Evolutionary conservation across 2,113 vertebrate genomes (phyloP), one percentile per base, ranked within the genome.

Genomic region (Drymodes brunneopygia): DNA sequence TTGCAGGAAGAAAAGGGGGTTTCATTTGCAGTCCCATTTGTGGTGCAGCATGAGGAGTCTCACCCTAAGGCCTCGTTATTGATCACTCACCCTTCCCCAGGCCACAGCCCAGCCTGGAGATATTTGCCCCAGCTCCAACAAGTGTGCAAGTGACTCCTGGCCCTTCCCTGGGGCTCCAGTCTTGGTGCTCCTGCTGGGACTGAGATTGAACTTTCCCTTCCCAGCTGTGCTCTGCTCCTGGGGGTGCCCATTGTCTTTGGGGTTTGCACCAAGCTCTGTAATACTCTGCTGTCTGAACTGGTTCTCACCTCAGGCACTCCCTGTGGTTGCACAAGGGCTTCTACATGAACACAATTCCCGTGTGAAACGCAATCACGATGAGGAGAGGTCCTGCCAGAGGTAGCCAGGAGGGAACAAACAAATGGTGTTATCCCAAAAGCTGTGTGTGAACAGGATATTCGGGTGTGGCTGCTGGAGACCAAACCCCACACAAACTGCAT

Each of bases 1-100:
- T 28, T 13, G 50, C 11, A 11, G 31, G 7, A 51, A 10, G 12
- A 75, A 44, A 40, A 56, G 19, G 16, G 11, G 58, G 48, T 75
- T 77, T 10, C 6, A 13, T 53, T 28, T 79, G 28, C 24, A 51
- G 9, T 61, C 4, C n/a, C 31, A 4, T 25, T 72, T 51, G 24
- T 25, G 42, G 19, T 45, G 47, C 72, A 87, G 75, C 0, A 0
- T 31, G 38, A 51, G 64, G 15, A 31, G 20, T 9, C 27, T n/a
- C n/a, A n/a, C n/a, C n/a, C n/a, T n/a, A n/a, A n/a, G 35, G 18
- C 51, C 44, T 7, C 5, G 5, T 10, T 3, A 4, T 2, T 11
- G 53, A 22, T 11, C 35, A 22, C 2, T 5, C 11, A 12, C 23
- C 45, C 75, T 11, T 19, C 8, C 36, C 31, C 20, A 23, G 48